phyloP scores from a whole-genome alignment of 2,888 invertebrate genomes.

The Plebejus melissa region DNA sequence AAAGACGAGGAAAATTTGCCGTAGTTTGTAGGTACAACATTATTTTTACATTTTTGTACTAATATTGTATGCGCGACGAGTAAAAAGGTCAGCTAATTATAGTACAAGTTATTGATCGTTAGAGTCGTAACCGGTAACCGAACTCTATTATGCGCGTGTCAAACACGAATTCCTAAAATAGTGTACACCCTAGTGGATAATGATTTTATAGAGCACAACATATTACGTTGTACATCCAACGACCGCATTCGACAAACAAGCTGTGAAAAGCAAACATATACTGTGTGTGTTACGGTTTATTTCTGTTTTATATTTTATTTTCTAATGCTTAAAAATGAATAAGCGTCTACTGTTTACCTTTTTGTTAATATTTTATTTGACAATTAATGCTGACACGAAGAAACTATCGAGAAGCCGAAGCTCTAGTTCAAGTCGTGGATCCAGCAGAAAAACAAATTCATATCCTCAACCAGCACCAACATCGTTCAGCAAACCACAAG shows the following conservation, averaged over 20 bases:
- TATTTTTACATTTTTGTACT: background rate
- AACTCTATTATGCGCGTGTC: conserved; percentile 45
- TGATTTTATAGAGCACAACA: conserved; percentile 45
- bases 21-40: too few relatives aligned
- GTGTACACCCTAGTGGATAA: conserved; percentile 36
- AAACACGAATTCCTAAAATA: conserved; percentile 38
- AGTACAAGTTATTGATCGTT: conserved; percentile 46
- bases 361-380: conserved; percentile 37
- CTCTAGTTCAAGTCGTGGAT: conserved; percentile 58
- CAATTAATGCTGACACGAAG: conserved; percentile 48
- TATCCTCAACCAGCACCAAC: conserved; percentile 64
- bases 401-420: conserved; percentile 63
- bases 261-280: conserved; percentile 30
- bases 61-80: background rate
- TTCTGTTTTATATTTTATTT: conserved; percentile 14
- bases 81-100: conserved; percentile 31
- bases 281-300: conserved; percentile 34
- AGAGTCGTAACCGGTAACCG: conserved; percentile 31
- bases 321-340: conserved; percentile 34
- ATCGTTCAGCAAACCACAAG: conserved; percentile 62
- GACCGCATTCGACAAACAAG: conserved; percentile 58
- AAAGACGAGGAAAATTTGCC: too few relatives aligned
- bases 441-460: conserved; percentile 52
- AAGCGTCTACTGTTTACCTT: conserved; percentile 33
- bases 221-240: conserved; percentile 49